These are phyloP conservation scores for Cyanoramphus novaezelandiae DNA, from an alignment of 2,113 vertebrate species.

Conservation along the genomic window DNA sequence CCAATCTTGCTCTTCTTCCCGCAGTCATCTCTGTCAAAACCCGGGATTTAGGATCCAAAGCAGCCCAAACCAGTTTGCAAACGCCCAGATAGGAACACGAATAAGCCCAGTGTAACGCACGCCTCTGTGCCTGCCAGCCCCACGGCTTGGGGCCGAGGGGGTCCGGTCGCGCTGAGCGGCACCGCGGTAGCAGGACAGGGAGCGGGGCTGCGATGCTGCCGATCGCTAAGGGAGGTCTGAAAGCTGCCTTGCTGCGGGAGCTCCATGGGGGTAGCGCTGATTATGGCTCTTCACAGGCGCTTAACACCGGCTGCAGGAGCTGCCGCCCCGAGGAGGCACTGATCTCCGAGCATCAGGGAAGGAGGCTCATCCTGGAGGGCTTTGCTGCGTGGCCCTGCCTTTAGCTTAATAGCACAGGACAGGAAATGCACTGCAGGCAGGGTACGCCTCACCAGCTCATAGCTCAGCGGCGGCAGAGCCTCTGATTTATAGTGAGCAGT, in stretches of 20 bases:
- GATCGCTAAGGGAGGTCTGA: fast-evolving
- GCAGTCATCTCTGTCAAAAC: not conserved
- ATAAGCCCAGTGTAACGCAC: fast-evolving
- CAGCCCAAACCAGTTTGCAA: not conserved
- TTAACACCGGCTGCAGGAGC: not conserved
- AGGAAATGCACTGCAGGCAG: not conserved
- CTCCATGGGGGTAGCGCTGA: fast-evolving
- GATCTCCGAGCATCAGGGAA: not conserved
- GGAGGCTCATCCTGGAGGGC: not conserved
- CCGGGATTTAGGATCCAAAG: not conserved
- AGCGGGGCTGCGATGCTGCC: not conserved
- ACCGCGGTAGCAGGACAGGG: too few species aligned
- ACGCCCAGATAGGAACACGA: not conserved
- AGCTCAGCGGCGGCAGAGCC: not conserved
- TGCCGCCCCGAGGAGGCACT: not conserved
- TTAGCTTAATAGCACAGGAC: not conserved
- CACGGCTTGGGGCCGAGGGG: not conserved
- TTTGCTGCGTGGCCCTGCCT: fast-evolving
- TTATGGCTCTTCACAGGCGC: not conserved
- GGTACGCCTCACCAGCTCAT: not conserved
- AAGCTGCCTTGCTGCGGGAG: not conserved
- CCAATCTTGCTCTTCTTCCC: not conserved
- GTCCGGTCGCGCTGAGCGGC: not conserved
- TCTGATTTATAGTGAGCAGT: not conserved
- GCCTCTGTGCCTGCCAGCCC: not conserved